A percentile compares a stretch with the other conserved stretches of the same genome.
Conservation (phyloP, 1,140 invertebrate genomes). For the Nephotettix cincticeps region DNA sequence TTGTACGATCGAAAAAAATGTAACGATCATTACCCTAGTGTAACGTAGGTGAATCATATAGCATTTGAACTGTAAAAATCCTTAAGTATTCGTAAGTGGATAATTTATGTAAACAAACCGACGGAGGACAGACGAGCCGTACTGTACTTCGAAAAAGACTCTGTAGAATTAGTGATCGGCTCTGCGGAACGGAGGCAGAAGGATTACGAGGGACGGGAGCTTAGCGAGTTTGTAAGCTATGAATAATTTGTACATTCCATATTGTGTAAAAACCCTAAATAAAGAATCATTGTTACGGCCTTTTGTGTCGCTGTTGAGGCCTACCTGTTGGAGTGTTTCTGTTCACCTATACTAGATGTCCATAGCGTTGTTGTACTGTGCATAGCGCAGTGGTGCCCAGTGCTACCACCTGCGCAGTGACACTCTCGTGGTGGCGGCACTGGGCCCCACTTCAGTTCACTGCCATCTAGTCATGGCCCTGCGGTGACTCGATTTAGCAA, state of each 20-base stretch:
- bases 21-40: constrained; percentile 20
- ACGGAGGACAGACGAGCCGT: not conserved
- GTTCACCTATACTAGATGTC: not conserved
- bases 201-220: not conserved
- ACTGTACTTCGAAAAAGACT: constrained; percentile 21
- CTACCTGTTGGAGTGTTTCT: constrained; percentile 22
- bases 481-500: constrained; percentile 6
- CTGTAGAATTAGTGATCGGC: constrained; percentile 16
- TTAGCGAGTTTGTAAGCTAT: constrained; percentile 22
- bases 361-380: constrained; percentile 8
- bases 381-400: not conserved
- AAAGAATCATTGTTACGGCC: constrained; percentile 15
- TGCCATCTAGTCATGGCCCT: constrained; percentile 19
- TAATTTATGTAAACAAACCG: constrained; percentile 14
- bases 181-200: not conserved
- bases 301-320: not conserved
- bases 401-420: no score
- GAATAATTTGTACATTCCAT: constrained; percentile 28
- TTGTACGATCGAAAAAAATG: not conserved
- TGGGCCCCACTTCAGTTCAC: not conserved
- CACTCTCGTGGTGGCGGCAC: not conserved
- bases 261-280: constrained; percentile 23
- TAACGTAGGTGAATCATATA: constrained; percentile 10
- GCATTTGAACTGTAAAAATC: constrained; percentile 9
- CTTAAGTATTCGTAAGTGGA: constrained; percentile 12